Evolutionary conservation across 2,113 vertebrate genomes (phyloP).

Genomic region (Ceyx margarethae): DNA sequence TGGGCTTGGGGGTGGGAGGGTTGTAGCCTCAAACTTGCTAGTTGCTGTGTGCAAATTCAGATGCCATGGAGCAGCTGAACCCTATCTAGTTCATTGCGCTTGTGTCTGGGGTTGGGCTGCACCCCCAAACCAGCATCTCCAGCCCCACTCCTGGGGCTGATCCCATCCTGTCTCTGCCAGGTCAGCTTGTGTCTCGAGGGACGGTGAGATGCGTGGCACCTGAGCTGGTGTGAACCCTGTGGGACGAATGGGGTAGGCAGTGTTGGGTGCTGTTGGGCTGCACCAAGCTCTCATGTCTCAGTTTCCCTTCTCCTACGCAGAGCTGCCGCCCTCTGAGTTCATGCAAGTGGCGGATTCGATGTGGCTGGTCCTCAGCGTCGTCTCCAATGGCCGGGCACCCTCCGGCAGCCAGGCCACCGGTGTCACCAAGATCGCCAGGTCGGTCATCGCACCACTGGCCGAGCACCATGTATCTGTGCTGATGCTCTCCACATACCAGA

Average conservation of each 20-base stretch:
- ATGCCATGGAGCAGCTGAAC: not conserved
- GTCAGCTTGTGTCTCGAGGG: accelerated
- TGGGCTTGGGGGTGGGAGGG: too few relatives aligned
- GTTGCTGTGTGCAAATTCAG: not conserved
- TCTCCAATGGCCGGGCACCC: conserved; percentile 83
- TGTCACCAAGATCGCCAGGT: conserved; percentile 95
- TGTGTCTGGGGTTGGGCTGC: not conserved
- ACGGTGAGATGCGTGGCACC: accelerated
- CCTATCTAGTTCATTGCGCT: not conserved
- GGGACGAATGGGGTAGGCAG: accelerated
- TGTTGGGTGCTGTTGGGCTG: accelerated
- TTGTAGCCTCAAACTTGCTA: accelerated
- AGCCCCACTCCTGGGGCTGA: accelerated
- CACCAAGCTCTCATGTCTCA: not conserved
- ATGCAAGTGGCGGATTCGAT: conserved; percentile 89
- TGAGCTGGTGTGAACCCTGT: accelerated
- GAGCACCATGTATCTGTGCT: conserved; percentile 96
- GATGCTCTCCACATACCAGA: conserved; percentile 96
- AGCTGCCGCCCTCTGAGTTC: conserved; percentile 89
- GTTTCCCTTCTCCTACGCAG: conserved; percentile 58
- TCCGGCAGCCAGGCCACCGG: conserved; percentile 87
- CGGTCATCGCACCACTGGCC: conserved; percentile 90
- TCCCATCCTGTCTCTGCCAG: not conserved
- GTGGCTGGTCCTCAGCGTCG: conserved; percentile 93
- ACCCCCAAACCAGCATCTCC: not conserved